Conservation (phyloP, 1,140 invertebrate genomes). For the Linepithema humile region DNA sequence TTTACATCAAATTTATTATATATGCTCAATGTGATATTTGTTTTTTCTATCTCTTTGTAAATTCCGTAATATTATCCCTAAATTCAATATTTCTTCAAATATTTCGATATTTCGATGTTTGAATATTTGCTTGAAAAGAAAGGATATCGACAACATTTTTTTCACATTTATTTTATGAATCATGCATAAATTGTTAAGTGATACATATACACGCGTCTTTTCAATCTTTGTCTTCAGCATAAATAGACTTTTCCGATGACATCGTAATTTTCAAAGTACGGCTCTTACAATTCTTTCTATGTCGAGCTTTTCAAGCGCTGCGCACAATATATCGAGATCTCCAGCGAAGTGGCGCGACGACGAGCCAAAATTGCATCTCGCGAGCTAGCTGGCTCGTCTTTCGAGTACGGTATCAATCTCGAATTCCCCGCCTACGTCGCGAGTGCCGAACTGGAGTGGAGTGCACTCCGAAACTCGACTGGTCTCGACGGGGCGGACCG, state of each 20-base stretch:
- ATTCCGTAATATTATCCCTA: not conserved
- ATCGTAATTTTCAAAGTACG: not conserved
- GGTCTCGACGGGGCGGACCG: conserved; percentile 12
- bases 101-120: not conserved
- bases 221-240: not conserved
- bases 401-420: conserved; percentile 72
- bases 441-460: conserved; percentile 63
- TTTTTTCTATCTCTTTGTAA: not conserved
- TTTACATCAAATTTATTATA: conserved; percentile 13
- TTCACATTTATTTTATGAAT: not conserved
- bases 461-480: conserved; percentile 74
- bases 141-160: not conserved
- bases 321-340: conserved; percentile 13
- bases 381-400: conserved; percentile 31
- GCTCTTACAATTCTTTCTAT: conserved; percentile 5
- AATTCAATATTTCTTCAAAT: conserved; percentile 9
- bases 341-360: conserved; percentile 25
- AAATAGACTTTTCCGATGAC: not conserved
- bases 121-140: not conserved
- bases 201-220: too few species aligned
- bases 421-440: conserved; percentile 65
- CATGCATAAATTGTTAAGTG: too few species aligned
- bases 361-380: conserved; percentile 41
- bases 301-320: not conserved
- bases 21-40: conserved; percentile 12